phyloP scores from a whole-genome alignment of 1,140 invertebrate species.

The Pachypeltis micranthus region DNA sequence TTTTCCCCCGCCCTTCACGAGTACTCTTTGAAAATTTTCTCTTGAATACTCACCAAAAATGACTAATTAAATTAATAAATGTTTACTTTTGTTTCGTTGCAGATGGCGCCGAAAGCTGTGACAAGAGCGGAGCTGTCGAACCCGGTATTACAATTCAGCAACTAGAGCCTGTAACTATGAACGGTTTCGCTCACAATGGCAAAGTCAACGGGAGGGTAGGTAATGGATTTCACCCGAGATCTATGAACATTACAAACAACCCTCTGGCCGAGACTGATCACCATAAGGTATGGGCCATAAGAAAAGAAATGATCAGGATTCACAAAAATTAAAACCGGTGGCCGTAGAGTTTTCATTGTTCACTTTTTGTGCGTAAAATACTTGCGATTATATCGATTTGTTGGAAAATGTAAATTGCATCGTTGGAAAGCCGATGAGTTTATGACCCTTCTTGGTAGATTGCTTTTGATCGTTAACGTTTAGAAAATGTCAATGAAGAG shows the following conservation, averaged over 20 bases:
- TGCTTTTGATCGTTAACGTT: no score
- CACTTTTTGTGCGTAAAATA: no score
- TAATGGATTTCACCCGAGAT: conserved; percentile 21
- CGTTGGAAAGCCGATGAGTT: no score
- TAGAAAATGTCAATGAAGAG: no score
- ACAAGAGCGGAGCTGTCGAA: conserved; percentile 24
- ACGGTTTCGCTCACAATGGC: conserved; percentile 21
- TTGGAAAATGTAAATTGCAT: no score
- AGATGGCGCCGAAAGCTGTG: conserved; percentile 24
- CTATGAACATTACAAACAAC: conserved; percentile 54
- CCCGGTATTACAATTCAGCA: conserved; percentile 27
- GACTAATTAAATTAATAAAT: not conserved
- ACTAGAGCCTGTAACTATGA: conserved; percentile 28
- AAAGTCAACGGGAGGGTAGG: conserved; percentile 20
- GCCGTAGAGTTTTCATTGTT: no score
- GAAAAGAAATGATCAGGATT: no score
- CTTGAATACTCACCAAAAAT: not conserved
- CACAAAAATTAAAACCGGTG: no score
- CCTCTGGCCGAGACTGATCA: conserved; percentile 49
- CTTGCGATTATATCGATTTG: no score
- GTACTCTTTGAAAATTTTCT: not conserved
- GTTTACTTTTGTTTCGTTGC: conserved; percentile 2
- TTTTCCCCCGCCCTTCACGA: not conserved
- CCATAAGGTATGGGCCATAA: conserved; percentile 38
- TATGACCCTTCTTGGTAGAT: no score